Evolutionary conservation across 2,797 vertebrate species (phyloP), one percentile per base, ranked within the genome.

Genomic region (Alexandromys oeconomus): DNA sequence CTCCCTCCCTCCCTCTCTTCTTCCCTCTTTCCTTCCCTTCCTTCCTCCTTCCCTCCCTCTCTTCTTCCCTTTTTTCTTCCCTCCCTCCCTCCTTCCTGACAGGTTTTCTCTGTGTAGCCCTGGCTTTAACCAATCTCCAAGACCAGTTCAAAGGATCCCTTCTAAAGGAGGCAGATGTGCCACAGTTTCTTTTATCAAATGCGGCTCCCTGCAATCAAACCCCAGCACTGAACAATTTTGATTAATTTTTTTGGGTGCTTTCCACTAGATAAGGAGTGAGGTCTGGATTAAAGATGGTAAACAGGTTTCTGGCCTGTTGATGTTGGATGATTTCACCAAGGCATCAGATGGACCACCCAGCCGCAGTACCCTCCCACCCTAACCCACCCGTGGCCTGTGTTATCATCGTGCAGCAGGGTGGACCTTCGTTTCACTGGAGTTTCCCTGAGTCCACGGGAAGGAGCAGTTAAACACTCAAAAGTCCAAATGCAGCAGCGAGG

Each of bases 1-100:
- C 51, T 13, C 0, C 48, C 12, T 13, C 51, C 2, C 51, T 14
- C 51, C 0, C 2, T 51, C 12, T 2, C 0, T 51, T 13, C 51
- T 2, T 51, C 51, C 1, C 51, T 54, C 15, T 15, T 4, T 6
- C 34, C 15, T n/a, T 6, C 65, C 63, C 5, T 34, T 11, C 65
- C 2, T 67, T 1, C 65, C 29, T 67, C 4, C 27, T 1, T 31
- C 10, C 63, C 2, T 54, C 14, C 14, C 51, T 54, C 4, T 4
- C 51, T 13, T 2, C 48, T 2, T 13, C 51, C 2, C 51, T 14
- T 13, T 4, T 2, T 51, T 13, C 12, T 4, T 51, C 51, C 51
- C 12, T 51, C 51, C 1, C 51, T 54, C 15, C 51, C 15, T 6
- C 34, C 15, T 69, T 6, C 65, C 63, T 31, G 29, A 31, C 27